Evolutionary conservation across 2,888 invertebrate species (phyloP).

Genomic region (Mechanitis messenoides): DNA sequence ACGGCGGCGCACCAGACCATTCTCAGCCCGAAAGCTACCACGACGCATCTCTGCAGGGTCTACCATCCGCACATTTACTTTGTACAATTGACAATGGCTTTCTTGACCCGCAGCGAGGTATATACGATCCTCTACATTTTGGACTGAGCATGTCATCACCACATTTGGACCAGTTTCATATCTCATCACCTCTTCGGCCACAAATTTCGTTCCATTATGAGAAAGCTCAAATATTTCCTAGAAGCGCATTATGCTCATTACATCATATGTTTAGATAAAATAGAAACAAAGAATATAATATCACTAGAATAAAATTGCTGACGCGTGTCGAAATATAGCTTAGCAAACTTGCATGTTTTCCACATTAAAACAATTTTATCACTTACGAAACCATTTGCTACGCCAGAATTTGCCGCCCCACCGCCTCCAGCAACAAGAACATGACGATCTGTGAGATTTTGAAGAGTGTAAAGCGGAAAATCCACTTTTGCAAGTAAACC

Average conservation of each 20-base stretch:
- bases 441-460: slow-evolving; percentile 93
- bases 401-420: slow-evolving; percentile 97
- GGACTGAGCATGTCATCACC: slow-evolving; percentile 93
- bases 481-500: slow-evolving; percentile 90
- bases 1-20: slow-evolving; percentile 63
- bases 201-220: slow-evolving; percentile 87
- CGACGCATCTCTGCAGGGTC: slow-evolving; percentile 76
- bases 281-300: slow-evolving; percentile 1
- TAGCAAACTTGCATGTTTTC: slow-evolving; percentile 18
- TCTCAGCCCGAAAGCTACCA: slow-evolving; percentile 72
- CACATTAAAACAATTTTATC: slow-evolving; percentile 15
- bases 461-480: slow-evolving; percentile 94
- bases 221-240: slow-evolving; percentile 96
- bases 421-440: slow-evolving; percentile 98
- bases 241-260: slow-evolving; percentile 34
- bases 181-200: slow-evolving; percentile 91
- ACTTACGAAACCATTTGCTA: slow-evolving; percentile 97
- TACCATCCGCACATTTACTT: slow-evolving; percentile 78
- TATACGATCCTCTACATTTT: slow-evolving; percentile 82
- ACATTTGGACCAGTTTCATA: slow-evolving; percentile 93
- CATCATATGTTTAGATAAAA: slow-evolving; percentile 16
- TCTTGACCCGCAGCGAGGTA: slow-evolving; percentile 94
- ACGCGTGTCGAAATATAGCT: slow-evolving; percentile 43
- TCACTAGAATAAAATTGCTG: slow-evolving; percentile 32
- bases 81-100: slow-evolving; percentile 91